phyloP scores from a whole-genome alignment of 2,797 vertebrate species.

The Leptatherina wallacei region DNA sequence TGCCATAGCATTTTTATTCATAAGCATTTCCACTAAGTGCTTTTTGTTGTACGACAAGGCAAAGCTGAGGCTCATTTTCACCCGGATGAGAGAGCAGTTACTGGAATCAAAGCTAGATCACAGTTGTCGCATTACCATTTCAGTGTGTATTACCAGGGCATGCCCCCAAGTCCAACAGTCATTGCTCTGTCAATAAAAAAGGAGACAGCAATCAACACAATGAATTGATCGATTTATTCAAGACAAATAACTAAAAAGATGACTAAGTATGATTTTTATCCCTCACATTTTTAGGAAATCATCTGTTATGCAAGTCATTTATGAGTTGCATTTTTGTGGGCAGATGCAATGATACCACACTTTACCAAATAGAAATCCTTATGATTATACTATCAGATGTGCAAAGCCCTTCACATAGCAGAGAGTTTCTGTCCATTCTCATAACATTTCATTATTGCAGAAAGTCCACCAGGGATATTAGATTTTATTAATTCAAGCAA shows the following conservation, averaged over 20 bases:
- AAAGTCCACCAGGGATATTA: slow-evolving; percentile 43
- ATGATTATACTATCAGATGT: slow-evolving; percentile 8
- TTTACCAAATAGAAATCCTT: slow-evolving; percentile 13
- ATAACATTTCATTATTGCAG: slow-evolving; percentile 32
- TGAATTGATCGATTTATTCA: slow-evolving; percentile 38
- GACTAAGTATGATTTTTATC: slow-evolving; percentile 16
- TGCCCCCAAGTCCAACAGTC: slow-evolving; percentile 49
- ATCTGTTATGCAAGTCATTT: slow-evolving; percentile 6
- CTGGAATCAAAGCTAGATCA: slow-evolving; percentile 79
- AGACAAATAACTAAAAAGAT: slow-evolving; percentile 30
- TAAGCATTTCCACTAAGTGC: slow-evolving; percentile 79
- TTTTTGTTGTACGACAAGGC: slow-evolving; percentile 78
- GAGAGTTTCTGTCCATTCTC: slow-evolving; percentile 27
- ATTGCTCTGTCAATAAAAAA: slow-evolving; percentile 45
- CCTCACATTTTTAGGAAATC: slow-evolving; percentile 10
- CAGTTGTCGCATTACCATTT: slow-evolving; percentile 76
- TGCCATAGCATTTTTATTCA: slow-evolving; percentile 69
- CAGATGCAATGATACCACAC: slow-evolving; percentile 22
- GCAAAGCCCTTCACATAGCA: slow-evolving; percentile 27
- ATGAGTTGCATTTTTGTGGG: slow-evolving; percentile 6
- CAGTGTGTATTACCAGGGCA: slow-evolving; percentile 51
- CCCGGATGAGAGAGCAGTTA: slow-evolving; percentile 70
- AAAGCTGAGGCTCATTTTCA: slow-evolving; percentile 67
- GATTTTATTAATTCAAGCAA: slow-evolving; percentile 44
- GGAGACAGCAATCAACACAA: slow-evolving; percentile 33